Evolutionary conservation across 1,140 invertebrate species (phyloP), one percentile per base, ranked within the genome.

Genomic region (Penaeus vannamei): DNA sequence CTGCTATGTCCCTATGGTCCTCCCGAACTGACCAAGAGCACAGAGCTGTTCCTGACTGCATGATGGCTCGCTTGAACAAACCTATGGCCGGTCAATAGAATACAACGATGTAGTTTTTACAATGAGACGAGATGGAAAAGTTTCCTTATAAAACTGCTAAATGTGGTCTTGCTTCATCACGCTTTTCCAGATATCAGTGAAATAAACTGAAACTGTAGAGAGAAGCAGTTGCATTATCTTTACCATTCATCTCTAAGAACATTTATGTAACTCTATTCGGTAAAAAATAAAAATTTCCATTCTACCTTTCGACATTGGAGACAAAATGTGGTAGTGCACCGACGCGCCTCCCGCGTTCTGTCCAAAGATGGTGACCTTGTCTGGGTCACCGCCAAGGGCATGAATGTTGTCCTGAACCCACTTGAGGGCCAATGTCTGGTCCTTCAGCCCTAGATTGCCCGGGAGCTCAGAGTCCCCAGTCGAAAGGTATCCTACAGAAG

Each of bases 331-430:
- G 87, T 95, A 92, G 20, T 94, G 93, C n/a, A 95, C 94, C 80
- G 94, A 94, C 23, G 94, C 94, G 1, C 94, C 94, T 2, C 95
- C 95, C 19, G 95, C 94, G 88, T 94, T 94, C 92, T 95, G 95
- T 26, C 95, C 95, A 90, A 95, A 94, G 22, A 95, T 89, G 42
- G 95, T 95, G 20, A 95, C 94, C 42, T 93, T 92, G 72, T 93
- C 91, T 5, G 94, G 92, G 91, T 95, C 94, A 1, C 95, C 95
- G 29, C 94, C 94, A 91, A 95, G 95, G 85, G 93, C 22, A 94
- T 93, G 86, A 29, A 95, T 94, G 84, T 94, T 94, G 46, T 93
- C 92, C 87, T 93, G 92, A 22, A 95, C 92, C 94, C 94, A 94
- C 87, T 93, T 91, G 29, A 94, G 88, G 4, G 94, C 95, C 91